Evolutionary conservation across 1,140 invertebrate genomes (phyloP), one percentile per base, ranked within the genome.

Genomic region (Melitaea cinxia): DNA sequence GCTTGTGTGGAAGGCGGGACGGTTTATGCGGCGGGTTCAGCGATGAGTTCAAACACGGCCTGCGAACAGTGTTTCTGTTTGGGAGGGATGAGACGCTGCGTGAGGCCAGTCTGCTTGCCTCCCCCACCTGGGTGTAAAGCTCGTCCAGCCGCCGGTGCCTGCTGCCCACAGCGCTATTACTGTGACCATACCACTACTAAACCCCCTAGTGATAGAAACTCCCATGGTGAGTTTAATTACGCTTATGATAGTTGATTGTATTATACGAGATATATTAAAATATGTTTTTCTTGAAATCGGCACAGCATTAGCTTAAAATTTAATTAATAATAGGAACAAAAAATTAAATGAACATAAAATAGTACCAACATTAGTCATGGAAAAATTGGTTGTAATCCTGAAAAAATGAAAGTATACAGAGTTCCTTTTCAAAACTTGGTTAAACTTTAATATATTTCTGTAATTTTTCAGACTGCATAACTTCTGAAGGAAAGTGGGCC

Each of bases 1-100:
- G 95, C 94, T 63, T 96, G 96, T 80, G 87, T 95, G 62, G 91
- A 93, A 52, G 95, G 95, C 65, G 95, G 95, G 10, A 94, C 94
- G n/a, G 88, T 94, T 58, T 97, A 95, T 83, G 95, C 94, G 7
- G 94, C 95, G 33, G 97, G 97, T 0, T 97, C 96, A 2, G 96
- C 96, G 0, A 96, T 97, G 95, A 91, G 94, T 60, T 94, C 95
- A 2, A 94, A 94, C 9, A 93, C 93, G 52, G 92, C 94, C 4
- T 98, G 97, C 88, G 95, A 97, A 86, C 96, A 97, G 80, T 98
- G 97, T 87, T 98, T 96, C 88, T 98, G 97, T 78, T 95, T 97
- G 59, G 89, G 91, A 59, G 96, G 96, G 4, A 90, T 92, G 53
- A 93, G 96, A 74, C 94, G 93, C 70, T 98, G 97, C 82, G 94